Base-by-base conservation (phyloP, 1,140 invertebrate species). In the Lordiphosa clarofinis region DNA sequence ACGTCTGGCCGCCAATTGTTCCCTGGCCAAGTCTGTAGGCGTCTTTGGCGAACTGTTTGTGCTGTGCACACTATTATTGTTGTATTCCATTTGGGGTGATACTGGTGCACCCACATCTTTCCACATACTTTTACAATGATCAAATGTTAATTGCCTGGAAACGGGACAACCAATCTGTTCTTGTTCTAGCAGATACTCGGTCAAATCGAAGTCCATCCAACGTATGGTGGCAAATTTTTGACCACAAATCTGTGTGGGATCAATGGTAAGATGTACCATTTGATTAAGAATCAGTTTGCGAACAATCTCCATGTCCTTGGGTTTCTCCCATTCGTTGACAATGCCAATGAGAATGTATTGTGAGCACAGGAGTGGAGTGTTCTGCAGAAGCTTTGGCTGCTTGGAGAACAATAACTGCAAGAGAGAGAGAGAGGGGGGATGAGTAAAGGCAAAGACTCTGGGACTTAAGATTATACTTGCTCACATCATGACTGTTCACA, bases 331-430 rank as follows among this genome's bases (percentile, higher is more conserved):
- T 10, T 87, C 87, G 40, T 64, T 52, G 33, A 74, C 86, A 15
- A 88, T 88, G 37, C 87, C 87, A 6, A 87, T 66, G 19, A 88
- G 60, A 50, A 88, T 86, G 49, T 78, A 88, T 39, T 84, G 71
- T 7, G 67, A 53, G 48, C 82, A 81, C 37, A 87, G 68, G 31
- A 78, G 42, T 10, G 86, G 78, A 44, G 81, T 57, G 31, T 73
- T 86, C 38, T 66, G 60, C 11, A 88, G 56, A 24, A 73, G 54
- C 37, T 88, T 68, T 7, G 78, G 78, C 31, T 84, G 53, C 59
- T 88, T 75, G 5, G 75, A 71, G 63, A 88, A 86, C 43, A 88
- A 60, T 42, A 88, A 67, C 87, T 88, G 57, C 9, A 24, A 24
- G 11, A 2, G 31, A 39, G 4, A 19, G 13, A 46, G 43, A 28